Conservation (phyloP, 2,888 invertebrate genomes). For the Aporophyla nigra region DNA sequence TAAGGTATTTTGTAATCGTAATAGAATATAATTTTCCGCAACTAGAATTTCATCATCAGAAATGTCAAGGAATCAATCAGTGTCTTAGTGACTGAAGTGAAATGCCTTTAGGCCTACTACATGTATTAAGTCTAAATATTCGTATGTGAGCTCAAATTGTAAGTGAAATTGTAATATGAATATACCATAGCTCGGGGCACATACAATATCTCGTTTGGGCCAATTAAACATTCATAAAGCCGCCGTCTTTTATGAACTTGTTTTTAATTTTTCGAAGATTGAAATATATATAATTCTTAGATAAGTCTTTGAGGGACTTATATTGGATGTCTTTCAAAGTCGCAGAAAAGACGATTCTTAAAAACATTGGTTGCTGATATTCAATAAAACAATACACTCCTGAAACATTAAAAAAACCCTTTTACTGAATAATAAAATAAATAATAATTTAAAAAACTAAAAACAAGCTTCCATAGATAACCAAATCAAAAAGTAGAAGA, state of each 20-base stretch:
- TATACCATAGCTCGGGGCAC: conserved; percentile 30
- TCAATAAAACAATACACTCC: neutral
- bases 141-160: conserved; percentile 13
- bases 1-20: neutral
- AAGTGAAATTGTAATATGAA: neutral
- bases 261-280: conserved; percentile 34
- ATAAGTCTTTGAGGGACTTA: neutral
- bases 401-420: neutral
- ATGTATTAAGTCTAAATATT: conserved; percentile 12
- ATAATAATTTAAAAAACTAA: no score
- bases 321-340: neutral
- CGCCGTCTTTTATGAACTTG: conserved; percentile 21
- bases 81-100: conserved; percentile 8
- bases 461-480: no score
- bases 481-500: no score
- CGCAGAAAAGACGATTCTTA: neutral
- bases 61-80: conserved; percentile 24
- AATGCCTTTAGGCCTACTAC: conserved; percentile 20
- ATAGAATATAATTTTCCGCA: neutral
- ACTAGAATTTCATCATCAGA: conserved; percentile 8
- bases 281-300: no score
- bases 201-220: neutral
- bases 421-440: no score
- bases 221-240: conserved; percentile 6
- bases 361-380: neutral